Evolutionary conservation across 1,140 invertebrate genomes (phyloP), one percentile per base, ranked within the genome.

Genomic region (Conus ventricosus): DNA sequence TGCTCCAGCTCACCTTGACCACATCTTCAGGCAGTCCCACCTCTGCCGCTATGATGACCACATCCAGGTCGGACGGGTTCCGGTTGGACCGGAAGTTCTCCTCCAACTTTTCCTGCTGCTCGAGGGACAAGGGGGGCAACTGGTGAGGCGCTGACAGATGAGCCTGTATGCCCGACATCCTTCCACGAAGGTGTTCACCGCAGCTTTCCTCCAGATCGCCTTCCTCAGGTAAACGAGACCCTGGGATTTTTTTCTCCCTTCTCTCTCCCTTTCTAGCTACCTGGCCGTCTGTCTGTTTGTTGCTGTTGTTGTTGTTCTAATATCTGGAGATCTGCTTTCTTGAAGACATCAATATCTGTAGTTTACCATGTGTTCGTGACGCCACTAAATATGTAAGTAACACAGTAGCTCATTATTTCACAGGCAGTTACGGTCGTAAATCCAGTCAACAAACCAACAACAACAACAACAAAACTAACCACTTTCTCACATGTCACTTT

Each of bases 21-120:
- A 90, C 86, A 8, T 89, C 57, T 76, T 92, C 91, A 4, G 90
- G 88, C 54, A 93, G 87, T 5, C 91, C 92, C 23, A 92, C 91
- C 71, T 94, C 92, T 4, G 92, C 92, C 5, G 92, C 90, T 23
- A 94, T 91, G 27, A 93, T 51, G 20, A 88, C 90, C 11, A 94
- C 67, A 84, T 93, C 91, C 7, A 94, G 89, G 23, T 94, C 92
- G 4, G 92, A 92, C 20, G 92, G 93, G 76, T 93, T 93, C 27
- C 91, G 84, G 85, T 94, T 92, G 13, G 87, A 67, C 13, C 89
- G 87, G 87, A 93, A 93, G 83, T 92, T 92, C n/a, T 81, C 89
- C 63, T 93, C 92, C 76, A 93, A 87, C 23, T 83, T 88, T 55
- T 90, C 89, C 60, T 90, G 89, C 78, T 93, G 92, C 17, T 93